These are phyloP conservation scores for Caenorhabditis briggsae DNA, from an alignment of 1,140 invertebrate genomes.

Conservation along the genomic window DNA sequence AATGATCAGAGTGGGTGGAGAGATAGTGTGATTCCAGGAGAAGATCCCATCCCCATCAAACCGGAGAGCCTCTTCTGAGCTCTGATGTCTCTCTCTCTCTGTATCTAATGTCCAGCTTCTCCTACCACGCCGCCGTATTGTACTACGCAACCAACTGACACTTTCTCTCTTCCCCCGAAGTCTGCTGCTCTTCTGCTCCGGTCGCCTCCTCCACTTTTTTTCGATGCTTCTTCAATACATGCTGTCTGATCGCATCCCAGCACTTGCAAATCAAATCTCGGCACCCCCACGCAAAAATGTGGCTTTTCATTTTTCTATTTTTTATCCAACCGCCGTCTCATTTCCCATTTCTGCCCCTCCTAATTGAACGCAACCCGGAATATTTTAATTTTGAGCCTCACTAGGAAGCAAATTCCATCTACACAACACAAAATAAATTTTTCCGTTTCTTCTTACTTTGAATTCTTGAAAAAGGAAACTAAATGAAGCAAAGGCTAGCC, in stretches of 20 bases:
- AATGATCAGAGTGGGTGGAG: constrained; percentile 18
- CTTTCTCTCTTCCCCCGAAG: neutral
- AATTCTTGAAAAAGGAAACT: neutral
- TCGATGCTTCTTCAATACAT: constrained; percentile 35
- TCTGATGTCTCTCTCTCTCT: neutral
- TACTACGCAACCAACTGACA: constrained; percentile 48
- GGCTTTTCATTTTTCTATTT: constrained; percentile 1
- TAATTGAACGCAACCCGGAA: constrained; percentile 3
- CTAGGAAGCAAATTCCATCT: neutral
- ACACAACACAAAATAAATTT: no score
- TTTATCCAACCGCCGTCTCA: constrained; percentile 1
- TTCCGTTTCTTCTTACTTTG: no score
- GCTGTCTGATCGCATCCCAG: constrained; percentile 22
- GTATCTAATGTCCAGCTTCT: constrained; percentile 14
- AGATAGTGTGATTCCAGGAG: neutral
- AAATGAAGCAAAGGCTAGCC: neutral
- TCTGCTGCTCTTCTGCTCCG: neutral
- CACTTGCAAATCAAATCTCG: constrained; percentile 51
- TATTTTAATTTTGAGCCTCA: constrained; percentile 8
- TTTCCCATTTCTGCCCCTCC: constrained; percentile 13
- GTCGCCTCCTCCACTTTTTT: constrained; percentile 6
- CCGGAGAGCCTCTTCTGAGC: neutral
- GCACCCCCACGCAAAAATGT: constrained; percentile 34
- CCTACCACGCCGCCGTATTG: neutral
- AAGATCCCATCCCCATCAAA: neutral